Base-by-base conservation (phyloP, 2,888 invertebrate species). In the Chesias legatella region DNA sequence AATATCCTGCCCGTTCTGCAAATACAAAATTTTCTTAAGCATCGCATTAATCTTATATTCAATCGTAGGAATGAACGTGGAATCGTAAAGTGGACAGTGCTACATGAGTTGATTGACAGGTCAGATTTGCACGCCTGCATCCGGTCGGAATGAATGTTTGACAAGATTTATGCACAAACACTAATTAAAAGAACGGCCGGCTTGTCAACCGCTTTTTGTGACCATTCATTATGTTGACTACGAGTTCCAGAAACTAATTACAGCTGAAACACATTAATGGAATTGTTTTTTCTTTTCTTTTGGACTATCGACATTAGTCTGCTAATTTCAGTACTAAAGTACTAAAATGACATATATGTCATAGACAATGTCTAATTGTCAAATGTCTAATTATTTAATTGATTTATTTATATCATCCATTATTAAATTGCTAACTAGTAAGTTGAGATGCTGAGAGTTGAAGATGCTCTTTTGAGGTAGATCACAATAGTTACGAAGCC, bases 101-200 rank as follows among this genome's bases (percentile, higher is more conserved):
- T 8, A 2, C 8, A n/a, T 27, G 30, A 46, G 31, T 43, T 53
- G 58, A 61, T 56, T 56, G 59, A 58, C 59, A 55, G 54, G 33
- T 34, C 43, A 44, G 51, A 57, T 58, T 55, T 58, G 46, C 51
- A 43, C 42, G 45, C 44, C 32, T 41, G 43, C 45, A 47, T 53
- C 53, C 53, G 50, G 50, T 43, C 35, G 20, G 23, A 32, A 31
- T 21, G 23, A 32, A 31, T 21, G 37, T 36, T 38, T 17, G 29
- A 45, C 41, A 41, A 37, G 42, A 47, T 43, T 44, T 47, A 47
- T 25, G 23, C 10, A 29, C 24, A 41, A 48, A 43, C 27, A 33
- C 25, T 38, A 40, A 45, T 49, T 49, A 52, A 48, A 41, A 40
- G 25, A 33, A 43, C 36, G 30, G 31, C 39, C 37, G 35, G 35